Evolutionary conservation across 2,888 invertebrate species (phyloP).

Genomic region (Leptopilina myrica): DNA sequence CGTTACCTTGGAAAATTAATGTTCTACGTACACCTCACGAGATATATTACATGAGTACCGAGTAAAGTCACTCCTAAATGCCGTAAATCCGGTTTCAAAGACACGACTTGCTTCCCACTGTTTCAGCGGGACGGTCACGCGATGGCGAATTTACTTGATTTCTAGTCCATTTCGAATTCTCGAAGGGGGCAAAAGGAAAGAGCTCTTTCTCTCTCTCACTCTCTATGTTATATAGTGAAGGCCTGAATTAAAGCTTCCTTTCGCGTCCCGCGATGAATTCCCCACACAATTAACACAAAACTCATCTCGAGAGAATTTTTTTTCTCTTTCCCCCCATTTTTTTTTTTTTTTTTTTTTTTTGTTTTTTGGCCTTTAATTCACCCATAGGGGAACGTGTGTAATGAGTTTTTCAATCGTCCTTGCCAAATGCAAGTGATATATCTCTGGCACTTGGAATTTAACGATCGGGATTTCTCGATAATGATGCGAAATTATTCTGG

Average conservation of each 20-base stretch:
- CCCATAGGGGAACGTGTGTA: conserved; percentile 7
- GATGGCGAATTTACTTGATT: conserved; percentile 39
- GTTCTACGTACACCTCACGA: conserved; percentile 39
- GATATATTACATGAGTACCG: conserved; percentile 44
- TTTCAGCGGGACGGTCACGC: conserved; percentile 43
- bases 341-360: no score
- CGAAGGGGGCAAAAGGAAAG: conserved; percentile 14
- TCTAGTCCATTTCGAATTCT: conserved; percentile 33
- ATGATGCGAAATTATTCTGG: conserved; percentile 37
- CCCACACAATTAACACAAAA: conserved; percentile 35
- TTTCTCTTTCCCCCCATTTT: no score
- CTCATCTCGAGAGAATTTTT: conserved; percentile 20
- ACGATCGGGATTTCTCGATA: conserved; percentile 36
- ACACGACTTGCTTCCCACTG: conserved; percentile 42
- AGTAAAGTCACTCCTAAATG: conserved; percentile 43
- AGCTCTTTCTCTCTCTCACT: no score
- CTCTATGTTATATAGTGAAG: background rate
- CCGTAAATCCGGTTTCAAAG: conserved; percentile 45
- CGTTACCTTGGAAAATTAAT: conserved; percentile 44
- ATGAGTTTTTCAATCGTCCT: conserved; percentile 32
- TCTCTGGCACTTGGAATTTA: conserved; percentile 39
- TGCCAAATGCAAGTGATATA: conserved; percentile 34
- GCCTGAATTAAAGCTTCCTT: conserved; percentile 21
- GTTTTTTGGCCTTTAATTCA: background rate
- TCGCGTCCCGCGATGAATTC: conserved; percentile 1